Evolutionary conservation across 2,797 vertebrate species (phyloP).

Genomic region (Martes flavigula): DNA sequence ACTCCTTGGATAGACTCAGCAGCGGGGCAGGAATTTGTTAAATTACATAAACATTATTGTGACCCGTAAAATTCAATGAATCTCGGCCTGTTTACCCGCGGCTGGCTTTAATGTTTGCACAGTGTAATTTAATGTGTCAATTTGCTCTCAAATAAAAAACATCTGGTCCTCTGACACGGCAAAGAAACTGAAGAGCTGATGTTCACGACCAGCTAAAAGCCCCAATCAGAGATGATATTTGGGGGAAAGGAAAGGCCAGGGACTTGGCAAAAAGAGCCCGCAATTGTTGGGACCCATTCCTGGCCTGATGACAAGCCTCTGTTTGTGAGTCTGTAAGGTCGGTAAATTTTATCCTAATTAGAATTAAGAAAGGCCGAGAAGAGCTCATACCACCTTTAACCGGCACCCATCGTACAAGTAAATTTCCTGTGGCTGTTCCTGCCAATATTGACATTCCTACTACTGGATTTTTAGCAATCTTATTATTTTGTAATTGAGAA

Average conservation of each 20-base stretch:
- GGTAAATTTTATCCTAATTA: conserved; percentile 90
- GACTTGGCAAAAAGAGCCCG: conserved; percentile 80
- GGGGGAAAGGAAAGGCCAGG: conserved; percentile 68
- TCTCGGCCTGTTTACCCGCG: conserved; percentile 85
- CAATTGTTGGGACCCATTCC: conserved; percentile 79
- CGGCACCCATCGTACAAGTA: conserved; percentile 82
- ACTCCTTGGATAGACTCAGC: conserved; percentile 82
- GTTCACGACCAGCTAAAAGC: conserved; percentile 80
- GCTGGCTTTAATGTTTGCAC: conserved; percentile 87
- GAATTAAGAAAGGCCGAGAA: conserved; percentile 85
- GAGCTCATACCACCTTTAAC: conserved; percentile 79
- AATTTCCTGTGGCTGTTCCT: conserved; percentile 68
- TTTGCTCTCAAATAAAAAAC: conserved; percentile 90
- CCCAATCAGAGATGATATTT: conserved; percentile 76
- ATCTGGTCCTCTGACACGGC: conserved; percentile 88
- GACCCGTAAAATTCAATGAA: conserved; percentile 88
- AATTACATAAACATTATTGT: conserved; percentile 88
- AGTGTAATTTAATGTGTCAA: conserved; percentile 89
- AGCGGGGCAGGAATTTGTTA: conserved; percentile 84
- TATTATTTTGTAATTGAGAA: conserved; percentile 82
- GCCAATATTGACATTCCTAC: conserved; percentile 81
- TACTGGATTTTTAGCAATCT: conserved; percentile 81
- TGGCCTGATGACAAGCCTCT: conserved; percentile 85
- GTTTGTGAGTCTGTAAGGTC: conserved; percentile 86
- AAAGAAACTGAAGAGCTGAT: conserved; percentile 84